Evolutionary conservation across 1,140 invertebrate genomes (phyloP).

Genomic region (Macrobrachium nipponense): DNA sequence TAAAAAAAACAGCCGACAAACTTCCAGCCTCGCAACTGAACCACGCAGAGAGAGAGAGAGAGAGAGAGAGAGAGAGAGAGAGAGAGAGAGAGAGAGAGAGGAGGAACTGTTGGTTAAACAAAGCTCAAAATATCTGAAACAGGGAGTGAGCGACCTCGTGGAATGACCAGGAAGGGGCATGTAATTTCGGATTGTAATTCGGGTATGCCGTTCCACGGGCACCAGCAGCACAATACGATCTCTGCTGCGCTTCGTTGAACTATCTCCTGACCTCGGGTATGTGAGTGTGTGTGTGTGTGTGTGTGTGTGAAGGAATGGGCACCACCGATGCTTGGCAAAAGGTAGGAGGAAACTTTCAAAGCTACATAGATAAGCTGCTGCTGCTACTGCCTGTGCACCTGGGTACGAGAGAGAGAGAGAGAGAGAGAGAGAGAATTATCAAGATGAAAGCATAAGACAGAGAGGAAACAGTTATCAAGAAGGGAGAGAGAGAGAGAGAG

Average conservation of each 20-base stretch:
- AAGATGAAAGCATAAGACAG: no score
- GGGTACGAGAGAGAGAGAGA: conserved; percentile 3
- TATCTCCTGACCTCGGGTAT: no score
- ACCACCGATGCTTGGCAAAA: no score
- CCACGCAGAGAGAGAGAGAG: conserved; percentile 17
- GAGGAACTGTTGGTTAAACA: no score
- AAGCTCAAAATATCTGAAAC: neutral
- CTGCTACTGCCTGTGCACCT: neutral
- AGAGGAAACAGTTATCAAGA: no score
- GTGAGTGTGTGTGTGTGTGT: no score
- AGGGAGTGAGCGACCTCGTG: neutral
- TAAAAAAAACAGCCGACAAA: neutral
- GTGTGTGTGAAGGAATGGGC: no score
- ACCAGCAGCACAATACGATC: no score
- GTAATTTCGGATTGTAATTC: no score
- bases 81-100: conserved; percentile 32
- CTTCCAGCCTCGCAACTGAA: neutral
- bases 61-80: conserved; percentile 27
- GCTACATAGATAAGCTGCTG: neutral
- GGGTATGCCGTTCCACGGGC: no score
- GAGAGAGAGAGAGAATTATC: conserved; percentile 25
- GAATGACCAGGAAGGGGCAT: neutral
- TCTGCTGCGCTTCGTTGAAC: no score
- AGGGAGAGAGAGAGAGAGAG: conserved; percentile 1
- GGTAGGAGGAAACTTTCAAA: neutral